These are phyloP conservation scores for Enteromius mattozi DNA, from an alignment of 2,797 vertebrate species.

Conservation along the genomic window DNA sequence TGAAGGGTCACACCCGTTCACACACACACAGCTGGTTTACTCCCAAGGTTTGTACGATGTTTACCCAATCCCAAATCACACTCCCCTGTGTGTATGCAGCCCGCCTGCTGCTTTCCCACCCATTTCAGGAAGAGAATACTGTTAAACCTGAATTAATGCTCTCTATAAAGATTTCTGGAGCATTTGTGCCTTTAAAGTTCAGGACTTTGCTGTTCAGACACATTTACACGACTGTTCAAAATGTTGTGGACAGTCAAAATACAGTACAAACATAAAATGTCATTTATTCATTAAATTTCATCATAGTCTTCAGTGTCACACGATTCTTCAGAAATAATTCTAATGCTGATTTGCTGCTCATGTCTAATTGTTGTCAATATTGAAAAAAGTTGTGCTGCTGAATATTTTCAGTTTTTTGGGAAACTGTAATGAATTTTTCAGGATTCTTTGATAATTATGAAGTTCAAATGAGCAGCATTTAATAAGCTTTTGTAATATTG, in stretches of 20 bases:
- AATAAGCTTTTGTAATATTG: background rate
- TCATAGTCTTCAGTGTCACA: background rate
- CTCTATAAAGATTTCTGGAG: background rate
- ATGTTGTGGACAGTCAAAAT: background rate
- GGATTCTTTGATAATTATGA: background rate
- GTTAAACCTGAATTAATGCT: background rate
- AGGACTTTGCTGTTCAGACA: background rate
- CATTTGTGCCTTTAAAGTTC: background rate
- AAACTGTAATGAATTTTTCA: background rate
- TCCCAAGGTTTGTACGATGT: slow-evolving; percentile 49
- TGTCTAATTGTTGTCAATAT: background rate
- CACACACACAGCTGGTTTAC: slow-evolving; percentile 52
- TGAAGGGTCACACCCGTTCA: slow-evolving; percentile 51
- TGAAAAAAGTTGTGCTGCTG: background rate
- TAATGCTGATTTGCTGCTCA: background rate
- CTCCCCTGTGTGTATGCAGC: slow-evolving; percentile 46
- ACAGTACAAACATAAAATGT: background rate
- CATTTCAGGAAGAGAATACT: slow-evolving; percentile 11
- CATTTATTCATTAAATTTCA: background rate
- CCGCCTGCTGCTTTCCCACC: slow-evolving; percentile 43
- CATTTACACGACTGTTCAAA: background rate
- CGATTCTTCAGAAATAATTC: background rate
- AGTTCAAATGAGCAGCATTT: background rate
- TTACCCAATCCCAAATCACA: slow-evolving; percentile 48
- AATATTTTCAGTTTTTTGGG: background rate